Percentiles rank a stretch among this genome's conserved stretches.
These are phyloP conservation scores for Lagorchestes hirsutus DNA, from an alignment of 2,797 vertebrate genomes.

Conservation along the genomic window DNA sequence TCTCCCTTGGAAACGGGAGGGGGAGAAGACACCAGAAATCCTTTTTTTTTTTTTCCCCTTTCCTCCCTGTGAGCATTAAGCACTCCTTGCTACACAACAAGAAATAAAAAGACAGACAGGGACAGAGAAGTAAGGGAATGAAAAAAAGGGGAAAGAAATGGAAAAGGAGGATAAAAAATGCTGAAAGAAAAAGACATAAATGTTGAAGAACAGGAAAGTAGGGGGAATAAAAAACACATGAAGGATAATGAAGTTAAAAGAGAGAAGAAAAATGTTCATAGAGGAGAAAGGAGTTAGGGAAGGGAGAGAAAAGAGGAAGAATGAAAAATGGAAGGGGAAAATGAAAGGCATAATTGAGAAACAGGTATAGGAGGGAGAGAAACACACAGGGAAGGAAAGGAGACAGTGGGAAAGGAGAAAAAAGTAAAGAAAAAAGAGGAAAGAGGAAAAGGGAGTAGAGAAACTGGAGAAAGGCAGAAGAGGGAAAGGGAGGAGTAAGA, in stretches of 20 bases:
- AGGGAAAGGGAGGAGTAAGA: background rate
- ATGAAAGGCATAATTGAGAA: background rate
- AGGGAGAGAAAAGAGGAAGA: background rate
- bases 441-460: background rate
- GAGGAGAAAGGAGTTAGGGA: background rate
- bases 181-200: background rate
- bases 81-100: background rate
- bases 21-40: background rate
- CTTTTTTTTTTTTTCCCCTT: background rate
- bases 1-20: background rate
- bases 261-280: background rate
- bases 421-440: background rate
- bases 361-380: background rate
- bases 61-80: background rate
- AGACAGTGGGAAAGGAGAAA: background rate
- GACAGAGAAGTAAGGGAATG: background rate
- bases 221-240: too few species aligned
- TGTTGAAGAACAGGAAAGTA: background rate
- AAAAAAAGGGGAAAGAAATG: background rate
- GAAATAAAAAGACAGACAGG: background rate
- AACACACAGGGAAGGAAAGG: background rate
- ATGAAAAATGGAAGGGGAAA: background rate
- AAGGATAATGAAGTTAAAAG: background rate
- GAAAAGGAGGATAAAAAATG: background rate
- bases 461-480: background rate